Conservation (phyloP, 2,888 invertebrate species). For the Rhingia rostrata region DNA sequence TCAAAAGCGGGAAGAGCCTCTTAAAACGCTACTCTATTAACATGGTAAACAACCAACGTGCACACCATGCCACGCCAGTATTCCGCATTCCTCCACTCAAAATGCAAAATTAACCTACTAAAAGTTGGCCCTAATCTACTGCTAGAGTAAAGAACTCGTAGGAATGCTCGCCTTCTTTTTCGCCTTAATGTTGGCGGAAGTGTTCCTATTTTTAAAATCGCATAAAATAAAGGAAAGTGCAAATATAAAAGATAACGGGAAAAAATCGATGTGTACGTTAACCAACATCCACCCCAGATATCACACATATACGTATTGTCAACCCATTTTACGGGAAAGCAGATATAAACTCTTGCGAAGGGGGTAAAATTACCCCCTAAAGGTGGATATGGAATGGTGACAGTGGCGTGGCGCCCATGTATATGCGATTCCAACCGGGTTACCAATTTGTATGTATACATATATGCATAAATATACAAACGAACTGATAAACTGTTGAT, state of each 20-base stretch:
- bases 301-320: neutral
- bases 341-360: conserved; percentile 23
- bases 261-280: conserved; percentile 39
- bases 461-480: too few relatives aligned
- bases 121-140: conserved; percentile 35
- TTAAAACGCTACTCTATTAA: conserved; percentile 8
- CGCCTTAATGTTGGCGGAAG: conserved; percentile 55
- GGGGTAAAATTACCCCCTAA: conserved; percentile 32
- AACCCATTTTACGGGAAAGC: conserved; percentile 36
- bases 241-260: conserved; percentile 47
- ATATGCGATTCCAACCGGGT: too few relatives aligned
- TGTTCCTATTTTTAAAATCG: conserved; percentile 69
- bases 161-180: conserved; percentile 30
- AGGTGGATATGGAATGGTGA: neutral
- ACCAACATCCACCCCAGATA: neutral
- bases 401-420: too few relatives aligned
- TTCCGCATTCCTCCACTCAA: conserved; percentile 26
- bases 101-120: conserved; percentile 43
- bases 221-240: conserved; percentile 51
- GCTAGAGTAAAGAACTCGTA: conserved; percentile 52
- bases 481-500: too few relatives aligned
- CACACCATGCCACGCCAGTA: neutral
- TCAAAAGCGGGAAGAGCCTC: conserved; percentile 12
- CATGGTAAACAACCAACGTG: conserved; percentile 2
- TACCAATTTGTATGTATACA: too few relatives aligned